Conservation (phyloP, 2,113 vertebrate species). For the Meles meles region DNA sequence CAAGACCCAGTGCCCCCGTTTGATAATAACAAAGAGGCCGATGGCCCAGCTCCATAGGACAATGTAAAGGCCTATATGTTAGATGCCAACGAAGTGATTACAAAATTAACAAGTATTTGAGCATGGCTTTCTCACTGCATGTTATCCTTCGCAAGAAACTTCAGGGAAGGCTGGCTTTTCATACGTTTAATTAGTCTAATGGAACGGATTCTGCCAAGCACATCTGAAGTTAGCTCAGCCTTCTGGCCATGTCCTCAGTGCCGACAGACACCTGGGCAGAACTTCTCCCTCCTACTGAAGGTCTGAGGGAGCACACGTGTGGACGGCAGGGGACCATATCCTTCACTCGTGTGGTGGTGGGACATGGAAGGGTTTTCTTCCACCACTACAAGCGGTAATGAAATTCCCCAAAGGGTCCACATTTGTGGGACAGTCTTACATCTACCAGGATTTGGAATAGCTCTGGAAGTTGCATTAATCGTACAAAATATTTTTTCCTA, state of each 20-base stretch:
- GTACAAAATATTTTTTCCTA: not conserved
- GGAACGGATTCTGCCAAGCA: not conserved
- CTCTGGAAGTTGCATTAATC: not conserved
- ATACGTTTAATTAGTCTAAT: constrained; percentile 52
- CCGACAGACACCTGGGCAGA: not conserved
- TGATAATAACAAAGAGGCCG: not conserved
- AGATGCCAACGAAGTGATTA: constrained; percentile 36
- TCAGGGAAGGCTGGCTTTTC: not conserved
- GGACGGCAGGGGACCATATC: not conserved
- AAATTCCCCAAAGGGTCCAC: not conserved
- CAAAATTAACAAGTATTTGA: constrained; percentile 41
- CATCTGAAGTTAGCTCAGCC: not conserved
- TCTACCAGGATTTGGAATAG: not conserved
- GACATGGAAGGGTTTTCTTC: not conserved
- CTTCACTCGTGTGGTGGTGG: not conserved
- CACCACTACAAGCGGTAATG: not conserved
- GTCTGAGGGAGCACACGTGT: not conserved
- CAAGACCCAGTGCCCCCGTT: not conserved
- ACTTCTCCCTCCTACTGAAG: not conserved
- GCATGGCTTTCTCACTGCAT: not conserved
- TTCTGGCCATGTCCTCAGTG: not conserved
- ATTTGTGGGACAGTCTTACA: not conserved
- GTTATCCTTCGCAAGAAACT: constrained; percentile 10
- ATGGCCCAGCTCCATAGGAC: not conserved
- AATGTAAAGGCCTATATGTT: not conserved